A percentile compares a stretch with the other conserved stretches of the same genome.
phyloP scores from a whole-genome alignment of 2,113 vertebrate species.

The Vidua chalybeata region DNA sequence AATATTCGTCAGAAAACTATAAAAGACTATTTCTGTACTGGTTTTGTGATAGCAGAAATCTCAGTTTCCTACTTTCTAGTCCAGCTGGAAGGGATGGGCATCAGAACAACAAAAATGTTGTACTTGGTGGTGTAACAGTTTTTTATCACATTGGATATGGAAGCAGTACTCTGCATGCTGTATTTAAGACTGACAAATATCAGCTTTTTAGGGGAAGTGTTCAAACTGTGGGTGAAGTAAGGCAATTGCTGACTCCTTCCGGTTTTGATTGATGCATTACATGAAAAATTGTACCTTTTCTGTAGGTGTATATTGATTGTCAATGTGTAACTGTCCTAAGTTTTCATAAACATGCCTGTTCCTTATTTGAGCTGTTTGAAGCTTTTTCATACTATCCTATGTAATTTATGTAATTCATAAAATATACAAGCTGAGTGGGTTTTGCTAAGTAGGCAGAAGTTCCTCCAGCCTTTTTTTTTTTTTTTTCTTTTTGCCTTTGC shows the following conservation, averaged over 20 bases:
- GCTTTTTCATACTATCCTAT: background rate
- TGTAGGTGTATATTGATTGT: background rate
- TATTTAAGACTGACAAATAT: background rate
- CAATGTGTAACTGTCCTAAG: background rate
- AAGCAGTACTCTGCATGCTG: background rate
- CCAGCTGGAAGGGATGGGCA: background rate
- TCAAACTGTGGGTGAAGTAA: background rate
- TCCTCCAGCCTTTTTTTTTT: background rate
- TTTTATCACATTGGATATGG: background rate
- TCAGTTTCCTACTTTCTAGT: background rate
- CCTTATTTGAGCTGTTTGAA: background rate
- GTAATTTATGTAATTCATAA: background rate
- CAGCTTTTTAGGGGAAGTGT: constrained; percentile 6
- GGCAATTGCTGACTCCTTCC: background rate
- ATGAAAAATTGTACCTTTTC: background rate
- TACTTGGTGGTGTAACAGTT: background rate
- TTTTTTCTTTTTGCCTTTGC: background rate
- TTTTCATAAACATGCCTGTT: background rate
- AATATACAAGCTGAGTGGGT: background rate
- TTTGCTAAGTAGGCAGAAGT: background rate
- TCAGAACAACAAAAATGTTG: background rate
- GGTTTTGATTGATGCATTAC: background rate
- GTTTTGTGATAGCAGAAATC: background rate
- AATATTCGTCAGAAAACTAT: background rate
- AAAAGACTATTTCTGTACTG: background rate